phyloP scores from a whole-genome alignment of 64 coral and sea anemone genomes.

The Dendronephthya gigantea region DNA sequence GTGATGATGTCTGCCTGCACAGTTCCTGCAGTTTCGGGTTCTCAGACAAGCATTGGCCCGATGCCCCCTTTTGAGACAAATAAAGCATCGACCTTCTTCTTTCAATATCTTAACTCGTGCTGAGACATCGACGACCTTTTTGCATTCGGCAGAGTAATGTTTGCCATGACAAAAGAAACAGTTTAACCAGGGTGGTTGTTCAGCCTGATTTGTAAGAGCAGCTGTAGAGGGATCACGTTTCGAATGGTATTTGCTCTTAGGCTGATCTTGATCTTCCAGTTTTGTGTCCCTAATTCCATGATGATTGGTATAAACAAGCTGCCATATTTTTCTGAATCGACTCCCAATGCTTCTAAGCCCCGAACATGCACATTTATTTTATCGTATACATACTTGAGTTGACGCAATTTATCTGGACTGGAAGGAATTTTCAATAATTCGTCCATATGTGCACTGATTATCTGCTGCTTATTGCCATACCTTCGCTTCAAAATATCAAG shows the following conservation, averaged over 20 bases:
- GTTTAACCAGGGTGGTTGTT: background rate
- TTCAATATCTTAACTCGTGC: background rate
- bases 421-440: constrained; percentile 19
- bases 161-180: background rate
- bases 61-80: background rate
- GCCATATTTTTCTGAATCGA: constrained; percentile 28
- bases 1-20: background rate
- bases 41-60: background rate
- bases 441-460: constrained; percentile 52
- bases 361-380: constrained; percentile 20
- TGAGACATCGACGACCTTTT: background rate
- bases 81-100: background rate
- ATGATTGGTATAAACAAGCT: constrained; percentile 30
- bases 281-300: constrained; percentile 1
- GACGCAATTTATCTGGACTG: constrained; percentile 5
- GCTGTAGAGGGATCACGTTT: background rate
- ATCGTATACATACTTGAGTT: constrained; percentile 27
- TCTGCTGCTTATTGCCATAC: constrained; percentile 25
- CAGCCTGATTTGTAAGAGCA: background rate
- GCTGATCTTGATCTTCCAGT: background rate
- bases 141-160: background rate
- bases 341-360: constrained; percentile 14
- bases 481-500: constrained; percentile 16
- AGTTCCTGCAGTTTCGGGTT: background rate
- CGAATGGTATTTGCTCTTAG: background rate